Base-by-base conservation (phyloP, 2,888 invertebrate species). In the Pherbina coryleti region DNA sequence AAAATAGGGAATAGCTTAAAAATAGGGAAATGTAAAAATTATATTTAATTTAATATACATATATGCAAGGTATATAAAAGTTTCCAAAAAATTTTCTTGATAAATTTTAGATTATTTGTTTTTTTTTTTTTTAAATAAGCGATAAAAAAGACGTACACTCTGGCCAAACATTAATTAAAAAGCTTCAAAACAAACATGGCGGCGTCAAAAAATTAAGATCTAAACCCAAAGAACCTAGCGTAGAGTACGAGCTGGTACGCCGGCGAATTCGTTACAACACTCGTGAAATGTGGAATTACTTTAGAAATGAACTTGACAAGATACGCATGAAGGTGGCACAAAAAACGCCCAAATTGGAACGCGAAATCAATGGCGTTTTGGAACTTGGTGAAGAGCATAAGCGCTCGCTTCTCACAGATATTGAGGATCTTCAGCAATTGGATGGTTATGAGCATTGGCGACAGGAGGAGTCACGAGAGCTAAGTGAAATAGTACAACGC, bases 391-490 rank as follows among this genome's bases (percentile, higher is more conserved):
- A 91, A 37, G 95, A 96, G 82, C 95, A 96, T 85, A 95, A 96
- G 90, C 93, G 94, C 82, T 93, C 94, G 2, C 90, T 96, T 60
- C 88, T 95, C 60, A 93, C 92, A 81, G 95, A 96, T 88, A 92
- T 96, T 84, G 92, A 93, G 81, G 92, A 91, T 81, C 89, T 96
- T 80, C 90, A 92, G 53, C 92, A 93, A 81, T 90, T 93, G 31
- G 97, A 98, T 88, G 96, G 96, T 11, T 95, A 94, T 88, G 92
- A 93, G 53, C 91, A 93, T 17, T 98, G 97, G 97, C 91, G 98
- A 81, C 92, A 93, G 81, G 92, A 92, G 76, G 97, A 98, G 90
- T 93, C 96, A 0, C 91, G 92, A 77, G 94, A 94, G 79, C 91
- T 98, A 62, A 95, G 95, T 84, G 94, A 95, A 86, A 91, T 97